Base-by-base conservation (phyloP, 2,113 vertebrate genomes). In the Ptyas mucosa region DNA sequence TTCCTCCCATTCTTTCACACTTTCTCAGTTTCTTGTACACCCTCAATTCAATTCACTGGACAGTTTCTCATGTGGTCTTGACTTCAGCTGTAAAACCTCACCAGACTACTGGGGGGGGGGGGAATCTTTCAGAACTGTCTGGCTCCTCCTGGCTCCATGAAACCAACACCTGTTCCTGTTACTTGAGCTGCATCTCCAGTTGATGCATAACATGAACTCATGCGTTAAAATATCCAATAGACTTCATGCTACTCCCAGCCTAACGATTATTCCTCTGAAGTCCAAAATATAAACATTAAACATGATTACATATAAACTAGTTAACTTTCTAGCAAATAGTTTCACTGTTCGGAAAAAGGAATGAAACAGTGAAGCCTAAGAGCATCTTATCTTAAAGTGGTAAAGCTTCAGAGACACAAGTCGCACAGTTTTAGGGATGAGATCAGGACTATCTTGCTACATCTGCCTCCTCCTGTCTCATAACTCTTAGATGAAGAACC, bases 161-260 rank as follows among this genome's bases (percentile, higher is more conserved):
- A 85, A 85, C 58, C 88, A 58, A 24, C 69, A 93, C 88, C 92
- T 89, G 88, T 85, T 89, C 53, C 43, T 85, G 92, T 92, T 89
- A 93, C 29, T 85, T 93, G 92, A 93, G 88, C 88, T 85, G 26
- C 69, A 93, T 93, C 88, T 85, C 69, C 12, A 55, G 0, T 15
- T 53, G 0, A 0, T 21, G 53, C 55, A 88, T n/a, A n/a, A 5
- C 57, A 85, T 24, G 64, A 92, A 21, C 34, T n/a, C 52, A 81
- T 55, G 64, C 15, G 14, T 55, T 85, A 89, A 57, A 69, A 58
- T 57, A 29, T 85, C 29, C 8, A 58, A 81, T 51, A 15, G 51
- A 15, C 34, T 18, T 43, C 14, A 29, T 75, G 86, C 49, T 92
- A 54, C 87, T 75, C 61, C 43, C 29, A 87, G 54, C n/a, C 53